Conservation (phyloP, 2,888 invertebrate species). For the Protonemura montana region DNA sequence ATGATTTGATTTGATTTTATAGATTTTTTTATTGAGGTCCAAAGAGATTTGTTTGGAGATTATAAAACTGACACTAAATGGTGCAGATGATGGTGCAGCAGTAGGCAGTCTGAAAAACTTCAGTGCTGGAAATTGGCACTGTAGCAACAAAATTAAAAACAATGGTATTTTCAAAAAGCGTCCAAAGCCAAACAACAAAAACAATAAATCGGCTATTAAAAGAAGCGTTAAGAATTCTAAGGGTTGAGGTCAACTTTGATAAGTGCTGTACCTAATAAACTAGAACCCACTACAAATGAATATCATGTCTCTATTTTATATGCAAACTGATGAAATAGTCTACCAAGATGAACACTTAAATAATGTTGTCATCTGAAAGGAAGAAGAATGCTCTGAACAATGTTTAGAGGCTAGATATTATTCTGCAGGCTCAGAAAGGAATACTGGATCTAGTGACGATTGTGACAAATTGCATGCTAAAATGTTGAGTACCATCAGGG, state of each 20-base stretch:
- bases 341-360: background rate
- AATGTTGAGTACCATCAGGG: slow-evolving; percentile 40
- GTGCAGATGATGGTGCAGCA: background rate
- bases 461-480: background rate
- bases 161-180: background rate
- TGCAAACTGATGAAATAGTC: too few species aligned
- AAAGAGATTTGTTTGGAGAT: too few species aligned
- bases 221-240: background rate
- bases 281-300: too few species aligned
- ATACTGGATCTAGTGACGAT: background rate
- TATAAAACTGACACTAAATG: background rate
- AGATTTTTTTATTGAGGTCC: too few species aligned
- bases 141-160: background rate
- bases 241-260: background rate
- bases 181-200: background rate
- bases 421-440: background rate
- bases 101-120: background rate
- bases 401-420: background rate
- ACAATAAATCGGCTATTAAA: background rate
- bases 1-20: too few species aligned
- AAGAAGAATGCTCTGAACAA: background rate
- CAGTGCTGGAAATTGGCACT: background rate
- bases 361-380: background rate
- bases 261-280: too few species aligned
- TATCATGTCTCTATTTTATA: too few species aligned